Percentiles rank a stretch among this genome's conserved stretches.
These are phyloP conservation scores for Paedocypris micromegethes DNA, from an alignment of 2,797 vertebrate species.

Conservation along the genomic window DNA sequence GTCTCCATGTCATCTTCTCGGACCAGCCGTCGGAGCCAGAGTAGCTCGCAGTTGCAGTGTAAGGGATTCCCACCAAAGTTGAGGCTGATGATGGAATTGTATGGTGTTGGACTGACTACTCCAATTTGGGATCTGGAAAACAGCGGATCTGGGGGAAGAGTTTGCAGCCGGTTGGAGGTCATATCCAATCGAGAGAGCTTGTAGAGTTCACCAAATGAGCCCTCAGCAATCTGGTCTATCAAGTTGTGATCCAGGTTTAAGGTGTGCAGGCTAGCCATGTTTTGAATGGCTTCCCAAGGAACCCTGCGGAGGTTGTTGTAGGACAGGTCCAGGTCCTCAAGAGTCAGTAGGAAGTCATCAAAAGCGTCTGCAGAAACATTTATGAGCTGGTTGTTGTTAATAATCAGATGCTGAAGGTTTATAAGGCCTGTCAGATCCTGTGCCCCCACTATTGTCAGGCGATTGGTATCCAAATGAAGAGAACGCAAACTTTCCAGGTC, in stretches of 20 bases:
- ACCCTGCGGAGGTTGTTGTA: conserved; percentile 86
- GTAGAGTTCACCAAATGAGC: conserved; percentile 82
- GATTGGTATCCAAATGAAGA: conserved; percentile 84
- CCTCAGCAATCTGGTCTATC: conserved; percentile 81
- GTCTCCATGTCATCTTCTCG: conserved; percentile 89
- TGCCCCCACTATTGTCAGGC: conserved; percentile 73
- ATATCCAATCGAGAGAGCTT: conserved; percentile 88
- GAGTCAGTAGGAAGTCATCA: conserved; percentile 80
- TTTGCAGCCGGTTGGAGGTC: conserved; percentile 87
- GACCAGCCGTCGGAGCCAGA: conserved; percentile 83
- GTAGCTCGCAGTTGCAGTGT: conserved; percentile 88
- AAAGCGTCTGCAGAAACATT: conserved; percentile 76
- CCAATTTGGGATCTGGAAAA: conserved; percentile 82
- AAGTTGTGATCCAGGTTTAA: conserved; percentile 92
- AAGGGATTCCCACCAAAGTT: conserved; percentile 89
- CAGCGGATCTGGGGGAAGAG: conserved; percentile 83
- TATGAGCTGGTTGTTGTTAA: conserved; percentile 87
- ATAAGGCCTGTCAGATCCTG: conserved; percentile 78
- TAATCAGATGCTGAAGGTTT: conserved; percentile 87
- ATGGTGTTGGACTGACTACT: conserved; percentile 78
- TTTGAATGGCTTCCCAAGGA: conserved; percentile 86
- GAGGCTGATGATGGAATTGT: conserved; percentile 74
- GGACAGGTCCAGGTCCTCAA: conserved; percentile 88
- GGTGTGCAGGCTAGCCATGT: conserved; percentile 85
- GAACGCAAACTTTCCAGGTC: conserved; percentile 88